phyloP scores from a whole-genome alignment of 2,113 vertebrate species.

The Channa maculata region DNA sequence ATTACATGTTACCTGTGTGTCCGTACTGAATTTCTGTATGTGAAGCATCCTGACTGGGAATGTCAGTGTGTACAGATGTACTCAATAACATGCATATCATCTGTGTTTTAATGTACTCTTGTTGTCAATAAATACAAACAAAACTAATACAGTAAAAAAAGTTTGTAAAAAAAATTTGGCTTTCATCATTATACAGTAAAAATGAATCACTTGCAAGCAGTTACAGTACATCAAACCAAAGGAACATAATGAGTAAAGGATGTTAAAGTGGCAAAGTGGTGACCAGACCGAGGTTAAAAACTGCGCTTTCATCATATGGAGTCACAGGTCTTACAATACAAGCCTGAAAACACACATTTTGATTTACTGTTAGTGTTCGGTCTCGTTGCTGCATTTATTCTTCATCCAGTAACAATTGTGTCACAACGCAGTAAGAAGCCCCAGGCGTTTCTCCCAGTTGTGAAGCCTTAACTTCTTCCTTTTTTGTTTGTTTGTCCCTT shows the following conservation, averaged over 20 bases:
- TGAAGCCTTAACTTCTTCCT: too few relatives aligned
- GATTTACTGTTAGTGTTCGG: too few relatives aligned
- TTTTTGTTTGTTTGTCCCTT: too few relatives aligned
- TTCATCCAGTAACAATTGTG: too few relatives aligned
- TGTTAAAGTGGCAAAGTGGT: constrained; percentile 15
- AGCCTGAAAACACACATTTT: neutral
- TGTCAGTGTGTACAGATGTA: constrained; percentile 48
- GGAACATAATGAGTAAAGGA: constrained; percentile 12
- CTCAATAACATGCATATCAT: constrained; percentile 56
- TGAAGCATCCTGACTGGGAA: constrained; percentile 43
- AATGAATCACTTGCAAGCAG: neutral
- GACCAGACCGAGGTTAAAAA: constrained; percentile 33
- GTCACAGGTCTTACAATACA: neutral
- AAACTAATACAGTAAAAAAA: constrained; percentile 39
- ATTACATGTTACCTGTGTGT: constrained; percentile 56
- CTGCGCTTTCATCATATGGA: too few relatives aligned
- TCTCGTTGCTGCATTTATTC: too few relatives aligned
- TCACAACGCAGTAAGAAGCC: too few relatives aligned
- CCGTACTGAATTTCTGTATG: constrained; percentile 44
- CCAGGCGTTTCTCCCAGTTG: too few relatives aligned
- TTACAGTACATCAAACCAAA: constrained; percentile 6
- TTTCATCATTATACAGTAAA: neutral
- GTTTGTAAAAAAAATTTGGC: constrained; percentile 3
- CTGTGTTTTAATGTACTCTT: constrained; percentile 66
- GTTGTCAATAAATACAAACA: constrained; percentile 73